Evolutionary conservation across 2,888 invertebrate species (phyloP).

Genomic region (Melipona beecheii): DNA sequence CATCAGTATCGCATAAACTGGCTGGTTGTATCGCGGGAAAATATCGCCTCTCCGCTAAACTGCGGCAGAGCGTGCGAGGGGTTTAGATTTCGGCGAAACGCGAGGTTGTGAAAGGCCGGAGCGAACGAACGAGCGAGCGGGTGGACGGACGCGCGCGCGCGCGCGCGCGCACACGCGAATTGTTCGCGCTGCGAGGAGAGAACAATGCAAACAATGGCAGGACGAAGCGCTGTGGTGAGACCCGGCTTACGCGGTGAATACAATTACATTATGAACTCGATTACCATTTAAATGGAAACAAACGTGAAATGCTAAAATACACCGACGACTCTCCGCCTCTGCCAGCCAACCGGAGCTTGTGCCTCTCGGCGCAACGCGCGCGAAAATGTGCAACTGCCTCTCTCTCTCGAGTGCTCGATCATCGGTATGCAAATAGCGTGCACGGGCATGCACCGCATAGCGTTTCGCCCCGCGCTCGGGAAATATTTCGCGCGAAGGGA

Average conservation of each 20-base stretch:
- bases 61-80: conserved; percentile 48
- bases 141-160: not conserved
- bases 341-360: conserved; percentile 6
- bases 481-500: conserved; percentile 5
- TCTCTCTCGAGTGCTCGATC: conserved; percentile 65
- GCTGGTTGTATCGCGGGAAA: conserved; percentile 58
- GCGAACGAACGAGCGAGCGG: not conserved
- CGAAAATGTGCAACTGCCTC: conserved; percentile 61
- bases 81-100: conserved; percentile 77
- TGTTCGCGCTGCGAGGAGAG: conserved; percentile 75
- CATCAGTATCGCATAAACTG: conserved; percentile 41
- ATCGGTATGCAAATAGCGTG: conserved; percentile 74
- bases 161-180: conserved; percentile 66
- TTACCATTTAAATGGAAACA: conserved; percentile 85
- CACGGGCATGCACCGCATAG: conserved; percentile 13
- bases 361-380: conserved; percentile 43
- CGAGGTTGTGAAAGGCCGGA: conserved; percentile 74
- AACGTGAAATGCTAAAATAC: conserved; percentile 84
- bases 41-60: conserved; percentile 46
- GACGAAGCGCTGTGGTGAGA: conserved; percentile 78
- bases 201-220: conserved; percentile 82
- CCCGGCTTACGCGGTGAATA: conserved; percentile 83
- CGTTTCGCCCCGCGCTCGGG: not conserved
- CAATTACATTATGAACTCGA: conserved; percentile 84
- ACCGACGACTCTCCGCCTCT: conserved; percentile 64